Evolutionary conservation across 2,888 invertebrate species (phyloP), one percentile per base, ranked within the genome.

Genomic region (Cephus spinipes): DNA sequence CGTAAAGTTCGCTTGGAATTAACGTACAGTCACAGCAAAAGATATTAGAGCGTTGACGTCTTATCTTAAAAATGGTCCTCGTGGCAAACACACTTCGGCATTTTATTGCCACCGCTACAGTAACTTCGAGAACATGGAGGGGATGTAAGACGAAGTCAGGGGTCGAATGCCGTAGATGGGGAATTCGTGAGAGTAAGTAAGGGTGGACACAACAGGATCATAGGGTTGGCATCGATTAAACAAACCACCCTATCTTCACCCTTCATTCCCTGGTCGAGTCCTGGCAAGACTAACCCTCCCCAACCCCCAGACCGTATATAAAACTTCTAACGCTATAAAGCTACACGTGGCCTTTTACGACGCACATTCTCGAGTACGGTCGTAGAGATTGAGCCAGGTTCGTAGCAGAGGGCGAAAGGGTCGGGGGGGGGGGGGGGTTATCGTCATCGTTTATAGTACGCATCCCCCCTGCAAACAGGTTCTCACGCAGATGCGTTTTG

Each of bases 171-270:
- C 23, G 55, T 55, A 33, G 71, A 32, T 12, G 71, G 71, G 76
- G 76, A 69, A 36, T 75, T 68, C 79, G 80, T 82, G 84, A 84
- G 84, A 85, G 85, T 80, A 81, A 83, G 79, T 82, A 55, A 82
- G 81, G 83, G 83, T 83, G 83, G 83, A 85, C 84, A 81, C 83
- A 83, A 83, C 84, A 85, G 86, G 87, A 87, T 87, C 85, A 83
- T 71, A 79, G 84, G 75, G 74, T 75, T 76, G 84, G 85, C 90
- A 90, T 90, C 89, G 90, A 90, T 90, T 90, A 90, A 90, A 90
- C 90, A 90, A 90, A 89, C 88, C 85, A 84, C 85, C 88, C 88
- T 83, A 82, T 82, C 79, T 76, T 78, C 80, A 73, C 79, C 74
- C 74, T 77, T 74, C 75, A 9, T 32, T 23, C 23, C 9, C 55